phyloP scores from a whole-genome alignment of 2,113 vertebrate genomes.

The Trichechus manatus region DNA sequence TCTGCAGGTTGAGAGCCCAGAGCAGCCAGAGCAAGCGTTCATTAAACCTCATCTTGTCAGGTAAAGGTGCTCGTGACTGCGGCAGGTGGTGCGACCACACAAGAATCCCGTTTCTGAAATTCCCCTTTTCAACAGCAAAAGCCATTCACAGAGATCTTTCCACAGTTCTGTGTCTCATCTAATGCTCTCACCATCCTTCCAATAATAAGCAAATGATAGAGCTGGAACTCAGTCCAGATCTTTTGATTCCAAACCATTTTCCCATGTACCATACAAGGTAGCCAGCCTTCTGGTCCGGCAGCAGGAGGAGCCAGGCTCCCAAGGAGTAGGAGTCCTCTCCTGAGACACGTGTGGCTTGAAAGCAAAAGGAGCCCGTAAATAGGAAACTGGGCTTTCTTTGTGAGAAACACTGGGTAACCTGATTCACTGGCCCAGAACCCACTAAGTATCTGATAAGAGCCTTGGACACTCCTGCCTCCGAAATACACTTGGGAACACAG shows the following conservation, averaged over 20 bases:
- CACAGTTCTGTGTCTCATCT: not conserved
- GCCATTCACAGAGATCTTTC: not conserved
- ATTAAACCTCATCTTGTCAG: constrained; percentile 96
- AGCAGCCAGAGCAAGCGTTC: constrained; percentile 92
- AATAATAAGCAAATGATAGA: not conserved
- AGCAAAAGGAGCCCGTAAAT: not conserved
- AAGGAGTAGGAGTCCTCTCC: not conserved
- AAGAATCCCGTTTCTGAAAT: not conserved
- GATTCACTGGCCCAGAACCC: too few relatives aligned
- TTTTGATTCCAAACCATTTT: not conserved
- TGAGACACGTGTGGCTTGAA: not conserved
- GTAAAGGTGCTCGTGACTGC: constrained; percentile 79
- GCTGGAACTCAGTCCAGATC: not conserved
- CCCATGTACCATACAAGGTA: not conserved
- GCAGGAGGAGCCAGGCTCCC: not conserved
- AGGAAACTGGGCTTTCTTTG: not conserved
- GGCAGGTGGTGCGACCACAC: not conserved
- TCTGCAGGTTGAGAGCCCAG: constrained; percentile 92
- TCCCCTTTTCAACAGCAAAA: not conserved
- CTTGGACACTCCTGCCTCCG: not conserved
- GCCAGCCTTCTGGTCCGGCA: not conserved
- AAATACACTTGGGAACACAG: not conserved
- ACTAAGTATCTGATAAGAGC: not conserved
- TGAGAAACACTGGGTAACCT: not conserved
- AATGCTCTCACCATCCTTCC: not conserved